phyloP scores from a whole-genome alignment of 30 jellyfish, hydroid and myxozoan species.

The Aurelia sp. region DNA sequence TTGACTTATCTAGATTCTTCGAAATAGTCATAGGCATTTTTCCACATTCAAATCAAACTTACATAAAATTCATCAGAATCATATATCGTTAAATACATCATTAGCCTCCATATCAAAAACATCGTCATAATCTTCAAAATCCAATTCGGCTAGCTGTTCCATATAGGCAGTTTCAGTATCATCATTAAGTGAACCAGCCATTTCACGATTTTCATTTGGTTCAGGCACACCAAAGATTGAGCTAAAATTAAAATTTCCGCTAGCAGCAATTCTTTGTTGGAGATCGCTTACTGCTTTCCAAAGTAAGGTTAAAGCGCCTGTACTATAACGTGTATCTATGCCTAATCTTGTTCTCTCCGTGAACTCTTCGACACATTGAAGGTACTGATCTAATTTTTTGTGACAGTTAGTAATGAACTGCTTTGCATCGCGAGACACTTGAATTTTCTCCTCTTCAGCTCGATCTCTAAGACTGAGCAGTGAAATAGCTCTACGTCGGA shows the following conservation, averaged over 20 bases:
- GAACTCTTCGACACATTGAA: slow-evolving; percentile 20
- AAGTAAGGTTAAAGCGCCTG: slow-evolving; percentile 25
- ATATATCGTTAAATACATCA: background rate
- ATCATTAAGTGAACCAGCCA: background rate
- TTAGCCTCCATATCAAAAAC: background rate
- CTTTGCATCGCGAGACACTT: slow-evolving; percentile 25
- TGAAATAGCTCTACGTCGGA: background rate
- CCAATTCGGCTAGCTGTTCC: background rate
- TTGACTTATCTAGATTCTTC: too few relatives aligned
- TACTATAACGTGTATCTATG: slow-evolving; percentile 7
- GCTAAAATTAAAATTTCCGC: background rate
- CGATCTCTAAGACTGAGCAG: slow-evolving; percentile 19
- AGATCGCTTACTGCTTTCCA: slow-evolving; percentile 28
- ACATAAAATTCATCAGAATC: too few relatives aligned
- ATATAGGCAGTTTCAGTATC: background rate
- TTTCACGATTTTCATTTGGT: too few relatives aligned
- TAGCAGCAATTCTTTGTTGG: slow-evolving; percentile 18
- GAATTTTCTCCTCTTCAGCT: slow-evolving; percentile 15
- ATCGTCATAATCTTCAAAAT: background rate
- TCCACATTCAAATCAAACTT: too few relatives aligned
- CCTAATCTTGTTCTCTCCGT: slow-evolving; percentile 16
- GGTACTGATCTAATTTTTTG: slow-evolving; percentile 22
- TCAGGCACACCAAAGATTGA: too few relatives aligned
- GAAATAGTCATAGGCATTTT: too few relatives aligned
- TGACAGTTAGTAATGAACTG: slow-evolving; percentile 26